Base-by-base conservation (phyloP, 2,113 vertebrate genomes). In the Turnix velox region DNA sequence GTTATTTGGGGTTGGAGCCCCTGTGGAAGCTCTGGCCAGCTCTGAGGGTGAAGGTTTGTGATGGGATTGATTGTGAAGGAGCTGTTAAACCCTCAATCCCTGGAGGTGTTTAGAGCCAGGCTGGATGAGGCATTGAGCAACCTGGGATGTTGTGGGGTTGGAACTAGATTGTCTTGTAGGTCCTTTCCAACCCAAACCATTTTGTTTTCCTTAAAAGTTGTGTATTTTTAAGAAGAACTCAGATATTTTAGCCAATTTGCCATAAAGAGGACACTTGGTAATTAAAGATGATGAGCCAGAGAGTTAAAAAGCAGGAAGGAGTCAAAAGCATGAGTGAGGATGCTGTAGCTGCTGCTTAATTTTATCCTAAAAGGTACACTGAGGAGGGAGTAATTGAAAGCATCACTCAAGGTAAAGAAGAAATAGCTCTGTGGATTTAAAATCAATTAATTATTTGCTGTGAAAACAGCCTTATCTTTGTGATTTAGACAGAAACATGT, bases 211-310 rank as follows among this genome's bases (percentile, higher is more conserved):
- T 24, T 10, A 12, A n/a, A 42, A 48, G n/a, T 7, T 33, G 39
- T 2, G 20, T 14, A 6, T 40, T 3, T 0, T 14, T 39, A 6
- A 5, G 39, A 46, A 27, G 31, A 27, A 3, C 19, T 43, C 9
- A 3, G 19, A 31, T 46, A 0, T 12, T 48, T 65, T 23, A 39
- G 37, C 4, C 8, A 4, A 13, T 28, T 28, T 33, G 55, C 17
- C 28, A 3, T 5, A 24, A 40, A 39, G 54, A 45, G 8, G 5
- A 4, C 2, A 2, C 18, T 54, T 61, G 1, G 0, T 43, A 31
- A 39, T 39, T 17, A 27, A 43, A 15, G 7, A 1, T 14, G 4
- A 11, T 5, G 28, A 33, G 42, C 46, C 1, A 24, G 18, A 39
- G 55, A 40, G 20, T 65, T 33, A 46, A 73, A 66, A 84, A 68